Percentiles rank a stretch among this genome's conserved stretches.
These are phyloP conservation scores for Lethrus apterus DNA, from an alignment of 1,140 invertebrate species.

Conservation along the genomic window DNA sequence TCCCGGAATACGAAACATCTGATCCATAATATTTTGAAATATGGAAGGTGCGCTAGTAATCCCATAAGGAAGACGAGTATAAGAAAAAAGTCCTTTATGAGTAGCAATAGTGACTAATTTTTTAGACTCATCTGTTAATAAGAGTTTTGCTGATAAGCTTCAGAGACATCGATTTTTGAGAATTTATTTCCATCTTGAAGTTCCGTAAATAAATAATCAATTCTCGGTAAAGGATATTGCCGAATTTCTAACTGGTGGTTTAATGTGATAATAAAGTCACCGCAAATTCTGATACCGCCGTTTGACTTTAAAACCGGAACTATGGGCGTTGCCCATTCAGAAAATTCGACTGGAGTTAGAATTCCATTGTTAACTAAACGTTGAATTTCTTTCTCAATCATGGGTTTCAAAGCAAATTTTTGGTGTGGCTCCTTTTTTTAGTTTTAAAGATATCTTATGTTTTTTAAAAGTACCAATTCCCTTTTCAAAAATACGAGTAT, in stretches of 20 bases:
- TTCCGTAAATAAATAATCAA: slow-evolving; percentile 37
- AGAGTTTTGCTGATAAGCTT: slow-evolving; percentile 24
- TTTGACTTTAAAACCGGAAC: slow-evolving; percentile 39
- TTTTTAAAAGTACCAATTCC: slow-evolving; percentile 4
- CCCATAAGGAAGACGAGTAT: slow-evolving; percentile 8
- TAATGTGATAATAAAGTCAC: slow-evolving; percentile 38
- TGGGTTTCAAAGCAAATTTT: slow-evolving; percentile 11
- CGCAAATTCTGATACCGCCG: slow-evolving; percentile 35
- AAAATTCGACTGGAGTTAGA: slow-evolving; percentile 3
- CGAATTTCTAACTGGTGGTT: slow-evolving; percentile 27
- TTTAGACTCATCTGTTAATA: not conserved
- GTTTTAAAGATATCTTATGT: not conserved
- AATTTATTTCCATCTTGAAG: slow-evolving; percentile 25
- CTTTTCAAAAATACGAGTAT: slow-evolving; percentile 10
- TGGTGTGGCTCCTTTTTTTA: slow-evolving; percentile 2
- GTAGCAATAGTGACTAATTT: slow-evolving; percentile 13
- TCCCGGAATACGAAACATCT: slow-evolving; percentile 1
- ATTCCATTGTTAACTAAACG: slow-evolving; percentile 3
- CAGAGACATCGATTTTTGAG: slow-evolving; percentile 20
- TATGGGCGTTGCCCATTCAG: slow-evolving; percentile 38
- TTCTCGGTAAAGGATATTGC: slow-evolving; percentile 30
- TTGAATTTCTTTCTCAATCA: slow-evolving; percentile 9
- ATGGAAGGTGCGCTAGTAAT: not conserved
- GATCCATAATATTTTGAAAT: slow-evolving; percentile 11
- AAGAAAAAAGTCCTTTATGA: slow-evolving; percentile 8